phyloP scores from a whole-genome alignment of 2,113 vertebrate species.

The Gambusia holbrooki region DNA sequence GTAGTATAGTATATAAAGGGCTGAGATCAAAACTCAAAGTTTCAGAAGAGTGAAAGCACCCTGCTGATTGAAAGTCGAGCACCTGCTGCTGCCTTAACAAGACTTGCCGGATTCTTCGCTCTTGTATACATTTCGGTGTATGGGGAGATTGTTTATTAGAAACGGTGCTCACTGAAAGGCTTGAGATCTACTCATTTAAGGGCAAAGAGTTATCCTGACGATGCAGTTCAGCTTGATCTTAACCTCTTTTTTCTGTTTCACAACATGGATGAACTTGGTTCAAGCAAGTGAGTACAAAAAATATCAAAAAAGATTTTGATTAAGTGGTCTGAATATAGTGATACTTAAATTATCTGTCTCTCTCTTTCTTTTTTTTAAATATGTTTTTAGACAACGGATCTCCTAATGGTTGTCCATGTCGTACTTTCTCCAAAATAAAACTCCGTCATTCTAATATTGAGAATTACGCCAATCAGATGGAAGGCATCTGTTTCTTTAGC shows the following conservation, averaged over 20 bases:
- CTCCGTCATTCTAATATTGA: not conserved
- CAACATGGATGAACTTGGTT: not conserved
- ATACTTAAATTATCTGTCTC: not conserved
- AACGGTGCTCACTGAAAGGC: not conserved
- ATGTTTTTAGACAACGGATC: not conserved
- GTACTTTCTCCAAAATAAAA: rapidly evolving
- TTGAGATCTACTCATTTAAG: not conserved
- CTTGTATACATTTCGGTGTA: not conserved
- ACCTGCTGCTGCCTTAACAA: not conserved
- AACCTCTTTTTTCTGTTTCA: not conserved
- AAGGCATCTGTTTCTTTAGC: rapidly evolving
- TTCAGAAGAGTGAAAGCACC: not conserved
- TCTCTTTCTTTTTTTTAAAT: not conserved
- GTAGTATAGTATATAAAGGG: not conserved
- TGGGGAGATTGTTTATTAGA: not conserved
- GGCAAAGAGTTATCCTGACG: not conserved
- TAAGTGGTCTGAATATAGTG: not conserved
- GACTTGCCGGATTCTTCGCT: not conserved
- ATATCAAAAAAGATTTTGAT: not conserved
- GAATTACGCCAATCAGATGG: not conserved
- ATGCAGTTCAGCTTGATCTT: not conserved
- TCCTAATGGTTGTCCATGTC: not conserved
- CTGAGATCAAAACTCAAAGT: not conserved
- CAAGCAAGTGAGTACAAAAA: not conserved
- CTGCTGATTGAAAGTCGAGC: not conserved